A percentile compares a stretch with the other conserved stretches of the same genome.
Conservation (phyloP, 2,888 invertebrate species). For the Polydrusus tereticollis region DNA sequence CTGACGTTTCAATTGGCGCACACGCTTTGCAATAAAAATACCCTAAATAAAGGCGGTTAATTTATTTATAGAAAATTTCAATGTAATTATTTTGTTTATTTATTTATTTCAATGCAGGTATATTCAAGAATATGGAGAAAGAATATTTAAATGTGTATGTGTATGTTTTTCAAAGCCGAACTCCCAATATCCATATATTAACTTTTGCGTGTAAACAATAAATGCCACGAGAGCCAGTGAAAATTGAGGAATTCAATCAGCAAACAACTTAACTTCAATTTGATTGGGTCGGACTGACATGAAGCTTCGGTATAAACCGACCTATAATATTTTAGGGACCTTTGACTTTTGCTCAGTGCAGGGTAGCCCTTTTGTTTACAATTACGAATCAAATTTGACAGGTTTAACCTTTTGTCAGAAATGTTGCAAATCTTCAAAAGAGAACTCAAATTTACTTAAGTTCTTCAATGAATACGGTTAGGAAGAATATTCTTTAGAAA, state of each 20-base stretch:
- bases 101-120: too few relatives aligned
- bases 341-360: too few relatives aligned
- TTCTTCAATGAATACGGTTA: not conserved
- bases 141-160: too few relatives aligned
- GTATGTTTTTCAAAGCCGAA: too few relatives aligned
- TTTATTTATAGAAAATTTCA: not conserved
- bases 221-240: too few relatives aligned
- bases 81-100: too few relatives aligned
- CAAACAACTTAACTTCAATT: too few relatives aligned
- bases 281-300: too few relatives aligned
- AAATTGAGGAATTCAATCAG: too few relatives aligned
- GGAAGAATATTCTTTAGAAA: not conserved
- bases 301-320: not conserved
- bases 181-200: too few relatives aligned
- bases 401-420: not conserved
- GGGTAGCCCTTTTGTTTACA: not conserved
- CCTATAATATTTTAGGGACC: not conserved
- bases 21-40: not conserved
- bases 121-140: too few relatives aligned
- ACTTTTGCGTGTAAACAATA: too few relatives aligned
- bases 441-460: not conserved
- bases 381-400: conserved; percentile 7
- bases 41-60: conserved; percentile 16
- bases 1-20: conserved; percentile 22
- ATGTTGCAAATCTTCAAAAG: not conserved